A percentile compares a stretch with the other conserved stretches of the same genome.
These are phyloP conservation scores for Mus musculus DNA, from an alignment of 2,113 vertebrate genomes.

Conservation along the genomic window GRCm39 chr3:97280501-97281000, in stretches of 20 bases:
- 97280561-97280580: neutral
- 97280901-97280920: neutral
- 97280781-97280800: neutral
- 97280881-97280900: neutral
- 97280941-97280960: neutral
- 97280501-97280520: too few relatives aligned
- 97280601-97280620: neutral
- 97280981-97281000: neutral
- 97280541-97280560: neutral
- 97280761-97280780: neutral
- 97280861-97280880: neutral
- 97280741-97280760: neutral
- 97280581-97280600: too few relatives aligned
- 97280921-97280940: neutral
- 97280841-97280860: neutral
- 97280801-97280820: neutral
- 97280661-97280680: neutral
- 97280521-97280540: too few relatives aligned
- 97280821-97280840: neutral
- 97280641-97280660: neutral
- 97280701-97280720: neutral
- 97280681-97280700: neutral
- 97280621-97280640: neutral
- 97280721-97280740: neutral
- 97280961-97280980: neutral